Evolutionary conservation across 2,113 vertebrate genomes (phyloP).

Genomic region (Gasterosteus aculeatus): DNA sequence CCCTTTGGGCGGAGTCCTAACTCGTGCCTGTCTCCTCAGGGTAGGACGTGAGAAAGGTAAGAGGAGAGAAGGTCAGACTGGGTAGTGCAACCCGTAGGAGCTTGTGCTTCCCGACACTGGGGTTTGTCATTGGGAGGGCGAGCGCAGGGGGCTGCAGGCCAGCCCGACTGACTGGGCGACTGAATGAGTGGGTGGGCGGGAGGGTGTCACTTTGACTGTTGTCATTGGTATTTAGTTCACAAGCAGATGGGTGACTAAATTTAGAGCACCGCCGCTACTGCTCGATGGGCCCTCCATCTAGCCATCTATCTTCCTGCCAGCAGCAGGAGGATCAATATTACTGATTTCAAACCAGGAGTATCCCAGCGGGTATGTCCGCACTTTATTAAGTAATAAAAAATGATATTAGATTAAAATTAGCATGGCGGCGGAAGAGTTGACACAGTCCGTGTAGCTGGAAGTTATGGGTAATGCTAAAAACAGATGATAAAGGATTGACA

Average conservation of each 20-base stretch:
- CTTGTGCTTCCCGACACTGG: constrained; percentile 80
- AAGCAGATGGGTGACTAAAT: constrained; percentile 87
- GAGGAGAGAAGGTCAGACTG: constrained; percentile 58
- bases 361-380: background rate
- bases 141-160: constrained; percentile 50
- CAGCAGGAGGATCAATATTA: constrained; percentile 20
- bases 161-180: constrained; percentile 24
- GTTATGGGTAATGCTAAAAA: background rate
- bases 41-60: constrained; percentile 54
- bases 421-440: background rate
- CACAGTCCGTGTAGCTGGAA: background rate
- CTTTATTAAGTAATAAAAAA: background rate
- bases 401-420: background rate
- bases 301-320: constrained; percentile 26
- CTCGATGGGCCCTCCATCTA: constrained; percentile 28
- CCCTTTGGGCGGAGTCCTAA: constrained; percentile 51
- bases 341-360: constrained; percentile 4
- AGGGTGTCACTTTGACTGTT: constrained; percentile 82
- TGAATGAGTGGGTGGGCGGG: constrained; percentile 67
- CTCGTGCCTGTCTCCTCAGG: constrained; percentile 61
- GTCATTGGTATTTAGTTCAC: constrained; percentile 89
- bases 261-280: constrained; percentile 79
- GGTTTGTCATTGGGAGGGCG: constrained; percentile 77
- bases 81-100: constrained; percentile 72
- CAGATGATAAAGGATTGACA: too few species aligned